phyloP scores from a whole-genome alignment of 2,888 invertebrate species.

The Lepas anatifera region DNA sequence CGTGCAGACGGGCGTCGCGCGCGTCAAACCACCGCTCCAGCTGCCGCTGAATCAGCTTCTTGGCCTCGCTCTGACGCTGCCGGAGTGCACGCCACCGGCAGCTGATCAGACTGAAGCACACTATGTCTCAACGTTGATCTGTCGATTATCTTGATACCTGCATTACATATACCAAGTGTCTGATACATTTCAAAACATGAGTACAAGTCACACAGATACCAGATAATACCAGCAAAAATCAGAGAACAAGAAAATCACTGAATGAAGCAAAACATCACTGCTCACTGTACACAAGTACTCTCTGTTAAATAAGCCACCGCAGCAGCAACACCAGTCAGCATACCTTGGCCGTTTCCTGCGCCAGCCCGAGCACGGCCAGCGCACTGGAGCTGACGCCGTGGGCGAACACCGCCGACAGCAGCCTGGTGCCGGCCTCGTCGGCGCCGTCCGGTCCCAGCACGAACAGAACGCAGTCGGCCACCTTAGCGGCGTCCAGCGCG shows the following conservation, averaged over 20 bases:
- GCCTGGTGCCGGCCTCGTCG: constrained; percentile 65
- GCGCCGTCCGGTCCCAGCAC: constrained; percentile 33
- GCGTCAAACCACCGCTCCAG: constrained; percentile 36
- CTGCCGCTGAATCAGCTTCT: constrained; percentile 49
- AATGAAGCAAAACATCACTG: no score
- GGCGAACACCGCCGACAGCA: constrained; percentile 62
- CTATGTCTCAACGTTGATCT: no score
- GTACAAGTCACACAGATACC: no score
- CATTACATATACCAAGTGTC: no score
- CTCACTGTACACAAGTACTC: no score
- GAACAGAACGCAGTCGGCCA: constrained; percentile 36
- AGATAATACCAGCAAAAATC: no score
- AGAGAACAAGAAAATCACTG: no score
- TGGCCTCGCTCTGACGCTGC: constrained; percentile 1
- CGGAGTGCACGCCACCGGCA: neutral
- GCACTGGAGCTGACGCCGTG: constrained; percentile 54
- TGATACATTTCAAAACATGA: no score
- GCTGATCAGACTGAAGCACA: neutral
- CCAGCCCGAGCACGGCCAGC: constrained; percentile 19
- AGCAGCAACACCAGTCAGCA: no score
- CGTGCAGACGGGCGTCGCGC: neutral
- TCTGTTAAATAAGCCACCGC: no score
- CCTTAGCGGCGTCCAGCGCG: constrained; percentile 67
- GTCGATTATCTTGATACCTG: no score
- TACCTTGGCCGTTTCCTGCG: constrained; percentile 21